phyloP scores from a whole-genome alignment of 1,140 invertebrate species.

The Coelopa frigida region DNA sequence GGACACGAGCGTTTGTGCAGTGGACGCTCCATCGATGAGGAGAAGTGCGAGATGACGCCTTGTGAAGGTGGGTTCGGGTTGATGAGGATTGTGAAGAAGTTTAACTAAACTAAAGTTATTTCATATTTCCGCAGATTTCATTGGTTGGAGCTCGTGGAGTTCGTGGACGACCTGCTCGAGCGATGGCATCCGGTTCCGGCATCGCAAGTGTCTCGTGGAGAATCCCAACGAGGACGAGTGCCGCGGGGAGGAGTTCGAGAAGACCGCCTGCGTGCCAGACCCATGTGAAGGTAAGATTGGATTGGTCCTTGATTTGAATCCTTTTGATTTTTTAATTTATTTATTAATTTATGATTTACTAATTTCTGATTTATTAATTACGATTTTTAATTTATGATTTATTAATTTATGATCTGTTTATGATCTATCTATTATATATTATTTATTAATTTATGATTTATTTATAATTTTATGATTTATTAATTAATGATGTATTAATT shows the following conservation, averaged over 20 bases:
- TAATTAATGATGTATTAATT: no score
- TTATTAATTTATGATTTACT: no score
- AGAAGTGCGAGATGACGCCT: conserved; percentile 54
- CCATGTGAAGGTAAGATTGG: conserved; percentile 37
- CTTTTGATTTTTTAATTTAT: no score
- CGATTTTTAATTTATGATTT: no score
- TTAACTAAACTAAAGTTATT: no score
- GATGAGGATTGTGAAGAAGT: not conserved
- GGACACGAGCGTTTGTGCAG: conserved; percentile 50
- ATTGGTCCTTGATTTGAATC: no score
- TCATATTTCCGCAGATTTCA: conserved; percentile 42
- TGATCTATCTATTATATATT: no score
- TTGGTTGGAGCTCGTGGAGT: conserved; percentile 59
- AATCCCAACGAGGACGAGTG: conserved; percentile 53
- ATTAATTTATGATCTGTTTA: no score
- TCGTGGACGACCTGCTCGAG: conserved; percentile 62
- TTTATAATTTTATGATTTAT: no score
- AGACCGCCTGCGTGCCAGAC: conserved; percentile 54
- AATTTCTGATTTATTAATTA: no score
- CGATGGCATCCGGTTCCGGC: conserved; percentile 57
- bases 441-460: no score
- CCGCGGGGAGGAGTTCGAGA: conserved; percentile 56
- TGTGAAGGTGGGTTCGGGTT: conserved; percentile 49
- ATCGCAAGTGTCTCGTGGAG: conserved; percentile 52
- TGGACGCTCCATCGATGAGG: conserved; percentile 48